Conservation (phyloP, 2,888 invertebrate genomes). For the Drosophila meridiana region DNA sequence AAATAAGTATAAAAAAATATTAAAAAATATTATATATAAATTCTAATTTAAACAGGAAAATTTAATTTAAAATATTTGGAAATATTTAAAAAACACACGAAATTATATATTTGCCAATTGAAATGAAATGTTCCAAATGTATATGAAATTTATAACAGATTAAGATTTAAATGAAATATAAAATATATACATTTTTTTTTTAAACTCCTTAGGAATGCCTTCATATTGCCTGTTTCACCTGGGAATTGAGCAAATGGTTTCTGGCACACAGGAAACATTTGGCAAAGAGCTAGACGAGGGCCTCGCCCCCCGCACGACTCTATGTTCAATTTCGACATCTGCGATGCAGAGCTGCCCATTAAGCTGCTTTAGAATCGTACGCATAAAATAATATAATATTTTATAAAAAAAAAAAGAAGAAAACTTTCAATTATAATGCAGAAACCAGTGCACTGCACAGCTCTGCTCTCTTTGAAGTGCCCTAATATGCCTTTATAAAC, state of each 20-base stretch:
- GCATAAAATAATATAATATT: background rate
- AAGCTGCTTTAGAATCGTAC: background rate
- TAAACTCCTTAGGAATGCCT: no score
- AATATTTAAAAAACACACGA: no score
- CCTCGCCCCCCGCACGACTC: background rate
- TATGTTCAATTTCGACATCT: background rate
- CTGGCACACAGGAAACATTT: background rate
- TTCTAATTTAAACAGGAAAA: no score
- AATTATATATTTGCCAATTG: no score
- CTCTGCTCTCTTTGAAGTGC: background rate
- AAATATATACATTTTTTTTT: background rate
- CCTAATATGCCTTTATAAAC: conserved; percentile 7
- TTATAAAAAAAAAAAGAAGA: no score
- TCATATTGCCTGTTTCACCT: background rate
- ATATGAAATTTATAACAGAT: no score
- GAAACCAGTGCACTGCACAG: background rate
- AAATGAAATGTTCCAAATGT: no score
- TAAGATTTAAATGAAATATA: no score
- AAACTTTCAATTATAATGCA: background rate
- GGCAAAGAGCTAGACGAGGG: background rate
- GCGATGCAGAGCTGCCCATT: background rate
- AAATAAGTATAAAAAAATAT: no score
- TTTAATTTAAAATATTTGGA: no score
- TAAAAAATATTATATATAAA: no score
- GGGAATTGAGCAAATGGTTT: background rate